phyloP scores from a whole-genome alignment of 2,888 invertebrate species.

The Macrosiphum euphorbiae region DNA sequence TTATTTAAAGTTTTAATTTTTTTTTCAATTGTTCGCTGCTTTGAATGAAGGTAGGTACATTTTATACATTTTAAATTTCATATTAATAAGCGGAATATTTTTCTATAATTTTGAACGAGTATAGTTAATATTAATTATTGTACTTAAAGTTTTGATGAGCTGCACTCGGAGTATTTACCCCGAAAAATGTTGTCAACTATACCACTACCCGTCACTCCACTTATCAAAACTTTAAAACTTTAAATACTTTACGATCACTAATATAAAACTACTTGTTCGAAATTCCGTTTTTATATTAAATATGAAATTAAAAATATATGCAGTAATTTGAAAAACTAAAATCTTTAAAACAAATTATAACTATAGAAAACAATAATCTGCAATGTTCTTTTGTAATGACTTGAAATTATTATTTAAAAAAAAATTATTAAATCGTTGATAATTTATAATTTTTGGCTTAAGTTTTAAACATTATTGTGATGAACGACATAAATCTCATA shows the following conservation, averaged over 20 bases:
- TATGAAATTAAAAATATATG: not conserved
- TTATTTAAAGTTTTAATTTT: no score
- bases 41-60: no score
- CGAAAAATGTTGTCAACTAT: not conserved
- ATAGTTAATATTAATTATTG: not conserved
- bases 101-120: not conserved
- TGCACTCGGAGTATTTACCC: not conserved
- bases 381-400: not conserved
- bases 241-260: no score
- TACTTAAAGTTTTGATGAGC: not conserved
- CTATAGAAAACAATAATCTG: not conserved
- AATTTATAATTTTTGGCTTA: no score
- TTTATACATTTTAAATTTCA: no score
- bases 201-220: not conserved
- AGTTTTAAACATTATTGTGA: no score
- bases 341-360: not conserved
- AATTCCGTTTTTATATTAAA: not conserved
- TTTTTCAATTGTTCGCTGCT: no score
- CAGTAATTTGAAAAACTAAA: not conserved
- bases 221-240: not conserved
- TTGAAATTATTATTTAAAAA: not conserved
- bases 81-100: not conserved
- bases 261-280: not conserved
- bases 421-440: no score
- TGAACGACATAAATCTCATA: no score